A percentile compares a stretch with the other conserved stretches of the same genome.
Evolutionary conservation across 1,140 invertebrate species (phyloP).

Genomic region (Aphelenchoides avenae): DNA sequence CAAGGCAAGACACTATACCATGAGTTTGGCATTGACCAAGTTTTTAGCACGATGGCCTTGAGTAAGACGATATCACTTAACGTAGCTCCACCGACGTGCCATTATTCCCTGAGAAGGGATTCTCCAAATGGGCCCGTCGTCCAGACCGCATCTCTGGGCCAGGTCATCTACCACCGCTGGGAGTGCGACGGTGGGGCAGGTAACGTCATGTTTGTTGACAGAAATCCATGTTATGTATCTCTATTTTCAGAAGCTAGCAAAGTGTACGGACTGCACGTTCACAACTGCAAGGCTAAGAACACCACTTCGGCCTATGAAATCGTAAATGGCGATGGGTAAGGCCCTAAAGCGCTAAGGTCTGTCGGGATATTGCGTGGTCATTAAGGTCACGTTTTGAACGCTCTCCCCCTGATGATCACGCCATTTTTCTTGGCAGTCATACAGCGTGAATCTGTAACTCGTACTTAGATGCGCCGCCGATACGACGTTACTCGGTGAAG

Average conservation of each 20-base stretch:
- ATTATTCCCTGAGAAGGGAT: conserved; percentile 40
- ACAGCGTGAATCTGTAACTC: too few species aligned
- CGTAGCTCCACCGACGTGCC: conserved; percentile 28
- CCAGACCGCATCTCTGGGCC: conserved; percentile 34
- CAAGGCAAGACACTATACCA: conserved; percentile 20
- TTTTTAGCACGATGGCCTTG: conserved; percentile 22
- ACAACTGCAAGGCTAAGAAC: conserved; percentile 28
- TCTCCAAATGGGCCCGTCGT: conserved; percentile 41
- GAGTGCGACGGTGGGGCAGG: conserved; percentile 36
- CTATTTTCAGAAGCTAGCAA: conserved; percentile 17
- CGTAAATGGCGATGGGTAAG: conserved; percentile 31
- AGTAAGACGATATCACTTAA: conserved; percentile 41
- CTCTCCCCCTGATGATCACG: too few species aligned
- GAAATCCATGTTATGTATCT: conserved; percentile 7
- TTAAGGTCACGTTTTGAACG: too few species aligned
- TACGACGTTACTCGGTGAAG: conserved; percentile 29
- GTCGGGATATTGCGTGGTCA: too few species aligned
- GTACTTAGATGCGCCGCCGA: conserved; percentile 32
- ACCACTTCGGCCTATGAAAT: conserved; percentile 23
- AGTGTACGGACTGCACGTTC: conserved; percentile 29
- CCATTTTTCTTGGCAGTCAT: too few species aligned
- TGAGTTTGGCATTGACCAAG: neutral
- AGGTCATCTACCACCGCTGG: conserved; percentile 45
- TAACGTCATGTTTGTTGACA: conserved; percentile 8
- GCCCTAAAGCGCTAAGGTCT: too few species aligned